Evolutionary conservation across 2,113 vertebrate species (phyloP).

Genomic region (Cercocebus atys): DNA sequence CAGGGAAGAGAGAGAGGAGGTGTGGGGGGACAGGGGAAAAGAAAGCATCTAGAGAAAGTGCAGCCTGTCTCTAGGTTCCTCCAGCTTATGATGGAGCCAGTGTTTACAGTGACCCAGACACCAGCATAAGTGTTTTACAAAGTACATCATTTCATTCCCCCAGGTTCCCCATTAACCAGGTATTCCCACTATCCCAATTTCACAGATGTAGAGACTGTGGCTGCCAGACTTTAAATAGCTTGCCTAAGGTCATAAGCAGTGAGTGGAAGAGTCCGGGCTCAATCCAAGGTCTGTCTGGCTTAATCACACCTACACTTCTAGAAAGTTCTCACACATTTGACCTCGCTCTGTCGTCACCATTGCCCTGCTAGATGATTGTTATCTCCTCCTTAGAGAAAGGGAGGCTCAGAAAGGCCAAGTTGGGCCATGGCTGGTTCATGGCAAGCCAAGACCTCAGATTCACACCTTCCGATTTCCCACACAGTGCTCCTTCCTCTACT

Average conservation of each 20-base stretch:
- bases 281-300: background rate
- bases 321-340: constrained; percentile 4
- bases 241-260: background rate
- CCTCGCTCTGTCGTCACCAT: background rate
- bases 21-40: background rate
- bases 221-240: background rate
- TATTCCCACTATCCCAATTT: background rate
- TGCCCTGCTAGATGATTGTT: background rate
- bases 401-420: background rate
- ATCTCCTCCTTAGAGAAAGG: background rate
- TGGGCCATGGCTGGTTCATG: background rate
- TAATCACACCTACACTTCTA: constrained; percentile 37
- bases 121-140: background rate
- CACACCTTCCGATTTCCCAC: background rate
- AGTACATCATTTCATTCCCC: background rate
- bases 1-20: background rate
- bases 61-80: background rate
- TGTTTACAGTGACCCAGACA: background rate
- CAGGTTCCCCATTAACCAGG: background rate
- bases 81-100: background rate
- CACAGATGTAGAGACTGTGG: background rate
- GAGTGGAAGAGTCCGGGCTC: background rate
- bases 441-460: background rate
- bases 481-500: accelerated
- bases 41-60: background rate